A percentile compares a stretch with the other conserved stretches of the same genome.
Conservation (phyloP, 2,797 vertebrate species). For the Sebastes hubbsi region DNA sequence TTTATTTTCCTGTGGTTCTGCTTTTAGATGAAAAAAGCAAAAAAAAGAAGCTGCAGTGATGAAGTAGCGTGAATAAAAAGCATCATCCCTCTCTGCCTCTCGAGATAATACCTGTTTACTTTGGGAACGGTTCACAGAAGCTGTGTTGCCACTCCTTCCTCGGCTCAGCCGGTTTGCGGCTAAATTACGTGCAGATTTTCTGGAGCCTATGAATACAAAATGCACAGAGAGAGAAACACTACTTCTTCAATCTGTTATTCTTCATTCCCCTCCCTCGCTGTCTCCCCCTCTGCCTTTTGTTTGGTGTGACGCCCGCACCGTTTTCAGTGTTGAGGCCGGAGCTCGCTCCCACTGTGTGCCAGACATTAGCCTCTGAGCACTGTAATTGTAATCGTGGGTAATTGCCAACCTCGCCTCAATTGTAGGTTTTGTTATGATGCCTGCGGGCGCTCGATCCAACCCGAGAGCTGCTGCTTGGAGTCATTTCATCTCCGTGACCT, state of each 20-base stretch:
- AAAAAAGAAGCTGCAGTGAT: constrained; percentile 24
- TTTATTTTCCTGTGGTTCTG: constrained; percentile 29
- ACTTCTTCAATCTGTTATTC: constrained; percentile 14
- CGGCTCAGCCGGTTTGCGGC: background rate
- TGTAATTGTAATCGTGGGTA: constrained; percentile 42
- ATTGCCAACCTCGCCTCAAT: constrained; percentile 44
- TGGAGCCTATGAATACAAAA: constrained; percentile 51
- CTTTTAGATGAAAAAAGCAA: constrained; percentile 25
- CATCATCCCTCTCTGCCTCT: constrained; percentile 46
- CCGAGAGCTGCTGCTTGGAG: background rate
- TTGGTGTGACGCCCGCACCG: background rate
- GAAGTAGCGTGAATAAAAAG: constrained; percentile 38
- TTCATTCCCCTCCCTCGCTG: background rate
- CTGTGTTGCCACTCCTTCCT: constrained; percentile 16
- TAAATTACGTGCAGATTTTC: constrained; percentile 58
- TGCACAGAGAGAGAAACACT: background rate
- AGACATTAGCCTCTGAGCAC: constrained; percentile 31
- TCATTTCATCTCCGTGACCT: background rate
- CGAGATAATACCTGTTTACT: constrained; percentile 66
- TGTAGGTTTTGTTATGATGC: constrained; percentile 41
- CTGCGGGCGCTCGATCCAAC: constrained; percentile 1
- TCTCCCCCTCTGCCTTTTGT: constrained; percentile 36
- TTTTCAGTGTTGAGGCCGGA: constrained; percentile 28
- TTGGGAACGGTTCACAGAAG: constrained; percentile 45
- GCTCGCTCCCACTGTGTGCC: constrained; percentile 22